Percentiles rank a stretch among this genome's conserved stretches.
These are phyloP conservation scores for Caranx melampygus DNA, from an alignment of 2,113 vertebrate species.

Conservation along the genomic window DNA sequence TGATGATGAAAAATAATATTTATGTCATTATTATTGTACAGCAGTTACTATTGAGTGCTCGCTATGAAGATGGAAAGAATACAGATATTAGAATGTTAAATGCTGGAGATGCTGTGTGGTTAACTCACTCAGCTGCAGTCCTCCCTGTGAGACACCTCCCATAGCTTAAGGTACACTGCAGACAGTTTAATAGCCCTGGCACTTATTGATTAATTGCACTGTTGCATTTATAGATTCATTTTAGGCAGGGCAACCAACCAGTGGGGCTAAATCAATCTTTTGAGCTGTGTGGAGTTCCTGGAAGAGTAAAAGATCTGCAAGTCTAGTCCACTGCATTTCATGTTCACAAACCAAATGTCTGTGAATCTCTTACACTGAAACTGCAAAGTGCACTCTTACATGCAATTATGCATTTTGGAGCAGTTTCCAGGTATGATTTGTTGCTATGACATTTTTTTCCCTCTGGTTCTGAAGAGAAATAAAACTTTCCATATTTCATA, in stretches of 20 bases:
- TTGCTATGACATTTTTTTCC: not conserved
- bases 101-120: not conserved
- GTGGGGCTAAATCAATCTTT: slow-evolving; percentile 44
- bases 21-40: not conserved
- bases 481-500: not conserved
- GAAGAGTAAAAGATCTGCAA: slow-evolving; percentile 33
- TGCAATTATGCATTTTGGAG: not conserved
- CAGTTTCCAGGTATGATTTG: not conserved
- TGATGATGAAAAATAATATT: not conserved
- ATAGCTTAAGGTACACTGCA: slow-evolving; percentile 34
- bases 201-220: slow-evolving; percentile 57
- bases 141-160: slow-evolving; percentile 17
- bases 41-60: too few relatives aligned
- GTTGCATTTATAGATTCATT: slow-evolving; percentile 64
- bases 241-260: slow-evolving; percentile 33
- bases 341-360: slow-evolving; percentile 6
- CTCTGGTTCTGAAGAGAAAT: not conserved
- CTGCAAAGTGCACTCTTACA: not conserved
- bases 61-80: too few relatives aligned
- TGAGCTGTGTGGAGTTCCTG: slow-evolving; percentile 16
- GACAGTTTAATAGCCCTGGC: slow-evolving; percentile 62
- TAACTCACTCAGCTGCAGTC: slow-evolving; percentile 47
- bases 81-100: too few relatives aligned
- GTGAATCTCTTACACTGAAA: not conserved
- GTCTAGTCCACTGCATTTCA: not conserved